Conservation (phyloP, 2,888 invertebrate species). For the Ypsolopha sequella region DNA sequence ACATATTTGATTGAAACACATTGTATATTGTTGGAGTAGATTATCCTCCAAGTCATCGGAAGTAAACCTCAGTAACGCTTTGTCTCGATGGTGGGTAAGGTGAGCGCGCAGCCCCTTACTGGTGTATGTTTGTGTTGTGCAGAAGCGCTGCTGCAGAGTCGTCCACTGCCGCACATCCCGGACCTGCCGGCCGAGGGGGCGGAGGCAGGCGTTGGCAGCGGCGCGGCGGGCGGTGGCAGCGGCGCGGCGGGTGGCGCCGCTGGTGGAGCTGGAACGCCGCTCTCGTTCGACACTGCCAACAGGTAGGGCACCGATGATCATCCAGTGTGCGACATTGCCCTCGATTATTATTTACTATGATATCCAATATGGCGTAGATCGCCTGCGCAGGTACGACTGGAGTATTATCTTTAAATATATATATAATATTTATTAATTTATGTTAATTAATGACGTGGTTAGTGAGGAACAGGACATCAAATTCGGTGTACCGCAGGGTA, state of each 20-base stretch:
- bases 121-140: constrained; percentile 20
- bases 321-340: too few relatives aligned
- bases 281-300: constrained; percentile 56
- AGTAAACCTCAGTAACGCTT: not conserved
- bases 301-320: constrained; percentile 35
- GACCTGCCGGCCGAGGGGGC: constrained; percentile 80
- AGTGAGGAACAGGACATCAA: too few relatives aligned
- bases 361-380: too few relatives aligned
- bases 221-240: constrained; percentile 15
- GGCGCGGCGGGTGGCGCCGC: constrained; percentile 37
- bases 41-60: not conserved
- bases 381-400: too few relatives aligned
- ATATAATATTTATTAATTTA: too few relatives aligned
- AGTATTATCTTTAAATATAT: not conserved
- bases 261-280: constrained; percentile 47
- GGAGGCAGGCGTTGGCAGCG: constrained; percentile 31
- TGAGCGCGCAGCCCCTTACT: too few relatives aligned
- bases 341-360: too few relatives aligned
- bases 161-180: constrained; percentile 95
- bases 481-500: too few relatives aligned
- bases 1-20: too few relatives aligned
- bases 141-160: constrained; percentile 94
- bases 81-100: too few relatives aligned
- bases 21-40: too few relatives aligned
- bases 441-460: too few relatives aligned